Percentiles rank a stretch among this genome's conserved stretches.
These are phyloP conservation scores for Vulpes lagopus DNA, from an alignment of 2,113 vertebrate genomes.

Conservation along the genomic window DNA sequence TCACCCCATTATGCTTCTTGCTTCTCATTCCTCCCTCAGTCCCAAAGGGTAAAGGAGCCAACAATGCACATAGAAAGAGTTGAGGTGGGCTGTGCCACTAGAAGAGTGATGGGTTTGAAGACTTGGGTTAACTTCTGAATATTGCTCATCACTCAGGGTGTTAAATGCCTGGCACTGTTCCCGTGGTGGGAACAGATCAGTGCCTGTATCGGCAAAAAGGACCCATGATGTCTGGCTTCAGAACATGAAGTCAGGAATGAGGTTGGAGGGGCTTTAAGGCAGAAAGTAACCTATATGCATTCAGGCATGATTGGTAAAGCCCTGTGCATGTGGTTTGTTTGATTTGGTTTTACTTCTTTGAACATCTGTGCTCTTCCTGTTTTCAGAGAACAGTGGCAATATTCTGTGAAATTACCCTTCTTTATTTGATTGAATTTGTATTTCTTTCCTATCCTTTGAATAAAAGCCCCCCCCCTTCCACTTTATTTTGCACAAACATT, in stretches of 20 bases:
- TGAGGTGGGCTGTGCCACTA: neutral
- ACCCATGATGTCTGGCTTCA: neutral
- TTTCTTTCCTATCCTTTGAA: neutral
- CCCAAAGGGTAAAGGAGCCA: neutral
- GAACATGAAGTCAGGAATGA: neutral
- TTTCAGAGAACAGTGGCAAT: constrained; percentile 62
- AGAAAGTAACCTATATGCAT: neutral
- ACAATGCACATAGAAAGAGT: neutral
- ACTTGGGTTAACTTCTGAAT: constrained; percentile 17
- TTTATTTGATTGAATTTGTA: neutral
- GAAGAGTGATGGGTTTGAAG: neutral
- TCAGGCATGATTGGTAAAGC: neutral
- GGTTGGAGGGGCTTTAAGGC: neutral
- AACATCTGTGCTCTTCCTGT: constrained; percentile 60
- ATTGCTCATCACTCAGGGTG: neutral
- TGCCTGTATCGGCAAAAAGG: neutral
- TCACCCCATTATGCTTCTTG: neutral
- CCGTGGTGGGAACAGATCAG: neutral
- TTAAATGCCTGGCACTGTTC: neutral
- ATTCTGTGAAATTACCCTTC: constrained; percentile 48
- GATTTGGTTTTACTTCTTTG: constrained; percentile 58
- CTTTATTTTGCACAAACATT: neutral
- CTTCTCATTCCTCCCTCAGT: neutral
- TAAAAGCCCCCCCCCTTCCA: neutral
- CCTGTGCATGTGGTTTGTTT: constrained; percentile 46